A percentile compares a stretch with the other conserved stretches of the same genome.
These are phyloP conservation scores for Megalopta genalis DNA, from an alignment of 1,140 invertebrate genomes.

Conservation along the genomic window DNA sequence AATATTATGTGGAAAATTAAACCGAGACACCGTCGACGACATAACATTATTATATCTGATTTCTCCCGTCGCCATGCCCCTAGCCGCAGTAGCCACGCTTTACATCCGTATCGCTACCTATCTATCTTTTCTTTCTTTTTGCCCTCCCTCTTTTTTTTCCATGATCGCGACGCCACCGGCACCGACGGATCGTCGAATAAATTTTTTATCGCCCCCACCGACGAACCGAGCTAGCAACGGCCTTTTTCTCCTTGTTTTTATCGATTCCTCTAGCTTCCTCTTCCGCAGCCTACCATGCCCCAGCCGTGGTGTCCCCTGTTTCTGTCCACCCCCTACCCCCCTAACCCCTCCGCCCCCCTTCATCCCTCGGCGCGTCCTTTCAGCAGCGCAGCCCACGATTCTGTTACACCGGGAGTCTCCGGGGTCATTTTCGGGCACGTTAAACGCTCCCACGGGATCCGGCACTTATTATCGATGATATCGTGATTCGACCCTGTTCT, in stretches of 20 bases:
- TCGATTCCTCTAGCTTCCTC: conserved; percentile 41
- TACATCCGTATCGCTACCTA: conserved; percentile 20
- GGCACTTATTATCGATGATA: conserved; percentile 30
- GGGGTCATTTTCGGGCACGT: conserved; percentile 48
- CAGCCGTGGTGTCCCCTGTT: not conserved
- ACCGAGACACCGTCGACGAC: not conserved
- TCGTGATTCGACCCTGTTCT: not conserved
- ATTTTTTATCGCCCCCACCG: conserved; percentile 54
- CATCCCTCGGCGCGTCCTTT: too few relatives aligned
- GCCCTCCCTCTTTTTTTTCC: conserved; percentile 21
- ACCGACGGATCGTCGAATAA: conserved; percentile 57
- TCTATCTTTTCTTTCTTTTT: conserved; percentile 27
- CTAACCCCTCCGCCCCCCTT: too few relatives aligned
- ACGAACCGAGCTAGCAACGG: conserved; percentile 33
- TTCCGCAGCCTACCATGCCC: not conserved
- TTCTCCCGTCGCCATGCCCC: not conserved
- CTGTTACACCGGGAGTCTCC: conserved; percentile 12
- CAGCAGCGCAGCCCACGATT: too few relatives aligned
- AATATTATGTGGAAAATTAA: not conserved
- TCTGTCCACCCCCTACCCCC: not conserved
- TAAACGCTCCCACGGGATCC: conserved; percentile 35
- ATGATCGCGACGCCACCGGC: conserved; percentile 40
- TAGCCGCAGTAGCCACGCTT: not conserved
- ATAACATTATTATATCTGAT: conserved; percentile 34
- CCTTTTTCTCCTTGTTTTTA: conserved; percentile 36